Conservation (phyloP, 2,888 invertebrate species). For the Acanthosoma haemorrhoidale region DNA sequence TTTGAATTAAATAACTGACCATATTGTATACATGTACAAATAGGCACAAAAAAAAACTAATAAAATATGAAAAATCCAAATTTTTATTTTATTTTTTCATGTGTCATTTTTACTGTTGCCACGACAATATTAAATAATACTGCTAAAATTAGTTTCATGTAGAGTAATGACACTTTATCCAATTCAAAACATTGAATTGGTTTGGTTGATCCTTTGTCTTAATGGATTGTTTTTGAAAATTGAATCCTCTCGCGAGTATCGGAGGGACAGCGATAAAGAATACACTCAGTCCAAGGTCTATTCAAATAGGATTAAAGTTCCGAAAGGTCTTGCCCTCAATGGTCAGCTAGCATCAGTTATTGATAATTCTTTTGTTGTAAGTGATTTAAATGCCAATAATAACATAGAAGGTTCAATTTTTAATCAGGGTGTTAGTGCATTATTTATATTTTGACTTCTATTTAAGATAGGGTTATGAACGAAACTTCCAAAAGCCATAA, state of each 20-base stretch:
- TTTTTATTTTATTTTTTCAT: constrained; percentile 10
- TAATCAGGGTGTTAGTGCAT: no score
- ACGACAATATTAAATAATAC: not conserved
- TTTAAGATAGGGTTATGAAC: no score
- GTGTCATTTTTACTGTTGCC: constrained; percentile 6
- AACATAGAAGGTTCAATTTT: no score
- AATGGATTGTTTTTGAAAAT: not conserved
- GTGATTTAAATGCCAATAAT: no score
- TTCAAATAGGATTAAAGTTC: no score
- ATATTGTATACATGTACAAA: constrained; percentile 38
- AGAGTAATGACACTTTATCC: no score
- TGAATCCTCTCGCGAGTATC: not conserved
- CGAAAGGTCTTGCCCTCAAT: not conserved
- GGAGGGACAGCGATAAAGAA: not conserved
- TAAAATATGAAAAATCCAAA: constrained; percentile 35
- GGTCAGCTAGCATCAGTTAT: not conserved
- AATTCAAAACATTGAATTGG: no score
- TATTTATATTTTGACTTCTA: no score
- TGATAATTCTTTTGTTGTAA: not conserved
- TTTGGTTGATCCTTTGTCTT: not conserved
- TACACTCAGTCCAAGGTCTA: no score
- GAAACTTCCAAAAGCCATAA: no score
- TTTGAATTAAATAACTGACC: constrained; percentile 25
- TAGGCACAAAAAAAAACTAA: constrained; percentile 38
- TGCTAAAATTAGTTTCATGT: not conserved